These are phyloP conservation scores for Triops longicaudatus DNA, from an alignment of 1,140 invertebrate species.

Conservation along the genomic window DNA sequence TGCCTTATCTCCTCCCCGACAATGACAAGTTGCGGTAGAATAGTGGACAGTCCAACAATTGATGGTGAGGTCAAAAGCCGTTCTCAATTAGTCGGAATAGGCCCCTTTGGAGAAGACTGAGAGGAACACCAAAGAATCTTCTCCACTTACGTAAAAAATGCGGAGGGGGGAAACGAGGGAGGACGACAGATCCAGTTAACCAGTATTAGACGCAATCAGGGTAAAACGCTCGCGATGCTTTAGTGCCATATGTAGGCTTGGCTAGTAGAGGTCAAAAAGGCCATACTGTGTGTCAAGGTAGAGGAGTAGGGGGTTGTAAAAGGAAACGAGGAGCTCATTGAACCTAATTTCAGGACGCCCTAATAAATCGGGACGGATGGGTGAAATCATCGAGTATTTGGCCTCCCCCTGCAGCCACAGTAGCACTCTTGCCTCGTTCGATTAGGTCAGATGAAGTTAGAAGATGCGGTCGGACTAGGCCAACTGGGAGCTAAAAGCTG, in stretches of 20 bases:
- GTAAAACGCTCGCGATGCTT: neutral
- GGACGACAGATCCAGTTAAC: neutral
- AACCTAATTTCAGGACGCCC: neutral
- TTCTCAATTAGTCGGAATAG: conserved; percentile 8
- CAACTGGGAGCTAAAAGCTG: too few relatives aligned
- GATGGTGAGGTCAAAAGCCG: conserved; percentile 6
- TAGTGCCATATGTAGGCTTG: neutral
- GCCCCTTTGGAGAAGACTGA: neutral
- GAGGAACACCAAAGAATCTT: neutral
- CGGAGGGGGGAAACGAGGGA: neutral
- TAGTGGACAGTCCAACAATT: neutral
- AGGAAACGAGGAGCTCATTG: neutral
- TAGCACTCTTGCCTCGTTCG: neutral
- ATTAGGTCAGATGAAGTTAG: neutral
- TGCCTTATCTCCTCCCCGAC: neutral
- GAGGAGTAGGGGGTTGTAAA: neutral
- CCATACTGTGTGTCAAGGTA: neutral
- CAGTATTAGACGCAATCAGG: conserved; percentile 14
- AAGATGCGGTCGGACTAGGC: neutral
- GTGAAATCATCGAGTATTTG: too few relatives aligned
- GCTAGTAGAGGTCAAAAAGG: neutral
- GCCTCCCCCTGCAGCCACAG: neutral
- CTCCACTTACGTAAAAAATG: conserved; percentile 8
- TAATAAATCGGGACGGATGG: neutral
- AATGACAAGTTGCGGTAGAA: conserved; percentile 15